These are phyloP conservation scores for Acleris sparsana DNA, from an alignment of 2,888 invertebrate species.

Conservation along the genomic window DNA sequence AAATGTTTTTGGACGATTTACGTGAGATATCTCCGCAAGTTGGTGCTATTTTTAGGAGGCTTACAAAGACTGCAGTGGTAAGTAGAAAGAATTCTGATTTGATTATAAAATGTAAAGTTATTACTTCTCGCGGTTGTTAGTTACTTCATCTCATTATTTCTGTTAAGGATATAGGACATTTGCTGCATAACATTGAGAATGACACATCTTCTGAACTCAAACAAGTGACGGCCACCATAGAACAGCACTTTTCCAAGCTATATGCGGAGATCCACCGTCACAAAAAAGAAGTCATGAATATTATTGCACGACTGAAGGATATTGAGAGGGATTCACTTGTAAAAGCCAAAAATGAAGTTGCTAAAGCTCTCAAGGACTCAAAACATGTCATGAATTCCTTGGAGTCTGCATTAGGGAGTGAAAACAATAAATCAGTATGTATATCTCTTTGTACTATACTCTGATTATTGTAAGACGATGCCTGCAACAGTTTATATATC, in stretches of 20 bases:
- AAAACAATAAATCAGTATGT: constrained; percentile 12
- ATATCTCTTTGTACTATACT: background rate
- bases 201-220: constrained; percentile 16
- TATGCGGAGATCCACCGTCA: constrained; percentile 17
- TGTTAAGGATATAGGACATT: constrained; percentile 26
- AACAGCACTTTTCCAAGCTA: constrained; percentile 31
- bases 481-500: no score
- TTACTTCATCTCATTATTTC: no score
- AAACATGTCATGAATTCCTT: constrained; percentile 15
- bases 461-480: no score
- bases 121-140: no score
- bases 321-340: constrained; percentile 28
- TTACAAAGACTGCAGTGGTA: constrained; percentile 30
- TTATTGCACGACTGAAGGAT: constrained; percentile 8
- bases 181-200: constrained; percentile 18
- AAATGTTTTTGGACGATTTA: constrained; percentile 10
- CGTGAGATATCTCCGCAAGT: constrained; percentile 23
- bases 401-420: constrained; percentile 13
- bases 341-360: constrained; percentile 18
- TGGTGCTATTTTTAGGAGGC: constrained; percentile 20
- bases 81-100: constrained; percentile 5
- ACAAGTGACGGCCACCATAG: constrained; percentile 16
- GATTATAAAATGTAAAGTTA: no score
- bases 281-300: constrained; percentile 21
- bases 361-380: constrained; percentile 20